Evolutionary conservation across 2,888 invertebrate species (phyloP).

Genomic region (Apotomis capreana): DNA sequence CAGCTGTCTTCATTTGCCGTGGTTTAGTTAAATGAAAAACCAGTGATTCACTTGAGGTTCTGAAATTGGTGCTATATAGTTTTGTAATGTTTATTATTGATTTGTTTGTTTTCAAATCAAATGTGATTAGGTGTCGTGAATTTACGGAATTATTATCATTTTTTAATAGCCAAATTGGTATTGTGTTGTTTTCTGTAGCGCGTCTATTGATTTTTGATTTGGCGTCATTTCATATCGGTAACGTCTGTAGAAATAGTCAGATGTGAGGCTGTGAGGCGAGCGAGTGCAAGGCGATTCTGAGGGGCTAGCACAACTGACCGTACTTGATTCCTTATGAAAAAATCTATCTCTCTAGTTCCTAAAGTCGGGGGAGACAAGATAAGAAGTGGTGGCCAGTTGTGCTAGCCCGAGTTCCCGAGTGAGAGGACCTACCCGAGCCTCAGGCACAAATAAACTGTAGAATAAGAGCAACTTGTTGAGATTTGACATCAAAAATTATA

Average conservation of each 20-base stretch:
- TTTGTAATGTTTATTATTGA: constrained; percentile 59
- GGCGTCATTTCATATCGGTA: constrained; percentile 19
- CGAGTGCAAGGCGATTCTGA: constrained; percentile 53
- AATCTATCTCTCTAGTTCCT: constrained; percentile 9
- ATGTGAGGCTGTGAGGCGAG: constrained; percentile 60
- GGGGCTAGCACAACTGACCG: constrained; percentile 34
- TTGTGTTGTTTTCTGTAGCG: constrained; percentile 30
- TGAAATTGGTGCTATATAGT: constrained; percentile 70
- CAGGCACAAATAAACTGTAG: constrained; percentile 74
- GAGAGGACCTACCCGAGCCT: constrained; percentile 53
- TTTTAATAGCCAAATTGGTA: constrained; percentile 37
- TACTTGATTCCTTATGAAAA: neutral
- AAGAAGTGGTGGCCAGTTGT: neutral
- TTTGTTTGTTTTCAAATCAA: constrained; percentile 46
- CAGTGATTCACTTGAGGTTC: constrained; percentile 55
- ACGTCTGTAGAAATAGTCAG: constrained; percentile 46
- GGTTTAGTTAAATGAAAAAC: constrained; percentile 38
- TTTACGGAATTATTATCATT: constrained; percentile 35
- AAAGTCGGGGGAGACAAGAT: neutral
- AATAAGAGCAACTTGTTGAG: constrained; percentile 71
- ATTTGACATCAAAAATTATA: constrained; percentile 75
- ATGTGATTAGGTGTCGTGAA: constrained; percentile 43
- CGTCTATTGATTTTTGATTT: constrained; percentile 34
- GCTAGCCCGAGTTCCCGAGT: constrained; percentile 47
- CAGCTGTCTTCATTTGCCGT: constrained; percentile 46